Evolutionary conservation across 1,140 invertebrate species (phyloP), one percentile per base, ranked within the genome.

Genomic region (Heliothis virescens): DNA sequence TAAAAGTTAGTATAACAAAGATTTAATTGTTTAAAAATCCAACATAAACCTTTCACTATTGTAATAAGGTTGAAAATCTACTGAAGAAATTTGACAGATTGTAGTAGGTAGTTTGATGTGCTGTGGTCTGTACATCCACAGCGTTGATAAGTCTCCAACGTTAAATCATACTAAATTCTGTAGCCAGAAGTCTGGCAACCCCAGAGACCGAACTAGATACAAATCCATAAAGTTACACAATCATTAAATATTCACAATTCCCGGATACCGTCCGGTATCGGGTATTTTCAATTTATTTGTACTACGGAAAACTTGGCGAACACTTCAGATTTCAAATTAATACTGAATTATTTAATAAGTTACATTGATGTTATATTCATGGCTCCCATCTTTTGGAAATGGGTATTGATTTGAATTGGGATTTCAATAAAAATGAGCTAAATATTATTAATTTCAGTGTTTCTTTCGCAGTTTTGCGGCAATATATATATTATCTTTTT

Each of bases 341-440:
- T 71, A 29, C 59, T 84, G 79, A 59, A 84, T 84, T 82, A 84
- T 84, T 82, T 75, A 84, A 62, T 48, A 53, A 62, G 29, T 62
- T 82, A 65, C 78, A 79, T 76, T 57, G 53, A 63, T 80, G 29
- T 50, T 47, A 59, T 78, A 63, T 69, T 57, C 62, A 21, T 26
- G 18, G 15, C 13, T 47, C n/a, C 11, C 12, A 21, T 71, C 41
- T 79, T 63, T 21, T 52, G 47, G 21, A 52, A 21, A 5, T 48
- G 5, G 10, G 16, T 71, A 53, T 53, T 52, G 67, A 53, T 71
- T 71, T 29, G 21, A 62, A 4, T 62, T 60, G 59, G 59, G 13
- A 62, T 26, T 3, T 13, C 2, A 2, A 4, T 15, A 26, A 26
- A 60, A 60, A 15, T 62, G 59, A 29, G 13, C 10, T 62, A 2